phyloP scores from a whole-genome alignment of 35 echinoderm and acorn worm genomes.

The Ophiothrix spiculata region DNA sequence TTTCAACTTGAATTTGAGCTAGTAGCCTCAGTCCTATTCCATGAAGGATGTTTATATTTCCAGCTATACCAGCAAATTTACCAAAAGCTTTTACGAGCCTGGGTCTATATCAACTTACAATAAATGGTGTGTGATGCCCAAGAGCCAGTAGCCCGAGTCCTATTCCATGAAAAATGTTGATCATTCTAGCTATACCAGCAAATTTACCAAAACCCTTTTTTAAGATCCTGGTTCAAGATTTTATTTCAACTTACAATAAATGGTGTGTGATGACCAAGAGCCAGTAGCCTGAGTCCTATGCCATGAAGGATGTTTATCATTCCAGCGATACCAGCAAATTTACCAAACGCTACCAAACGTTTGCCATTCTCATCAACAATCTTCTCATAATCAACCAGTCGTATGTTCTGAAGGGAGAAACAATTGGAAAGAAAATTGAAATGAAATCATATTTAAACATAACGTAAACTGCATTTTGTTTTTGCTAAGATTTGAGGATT shows the following conservation, averaged over 20 bases:
- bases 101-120: too few species aligned
- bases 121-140: constrained; percentile 97
- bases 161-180: constrained; percentile 94
- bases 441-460: too few species aligned
- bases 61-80: constrained; percentile 94
- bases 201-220: too few species aligned
- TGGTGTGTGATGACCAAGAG: constrained; percentile 94
- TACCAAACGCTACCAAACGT: constrained; percentile 91
- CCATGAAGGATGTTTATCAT: constrained; percentile 98
- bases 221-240: too few species aligned
- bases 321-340: constrained; percentile 95
- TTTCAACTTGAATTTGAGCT: too few species aligned
- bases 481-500: too few species aligned
- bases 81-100: constrained; percentile 91
- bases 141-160: constrained; percentile 80
- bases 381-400: constrained; percentile 94
- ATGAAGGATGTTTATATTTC: constrained; percentile 95
- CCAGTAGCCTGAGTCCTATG: constrained; percentile 78
- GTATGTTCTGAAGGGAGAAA: constrained; percentile 61
- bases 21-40: constrained; percentile 80
- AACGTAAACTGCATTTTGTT: too few species aligned
- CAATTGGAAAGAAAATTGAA: not conserved
- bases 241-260: too few species aligned
- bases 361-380: constrained; percentile 88
- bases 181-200: constrained; percentile 96